Evolutionary conservation across 2,797 vertebrate species (phyloP).

Genomic region (Echiichthys vipera): DNA sequence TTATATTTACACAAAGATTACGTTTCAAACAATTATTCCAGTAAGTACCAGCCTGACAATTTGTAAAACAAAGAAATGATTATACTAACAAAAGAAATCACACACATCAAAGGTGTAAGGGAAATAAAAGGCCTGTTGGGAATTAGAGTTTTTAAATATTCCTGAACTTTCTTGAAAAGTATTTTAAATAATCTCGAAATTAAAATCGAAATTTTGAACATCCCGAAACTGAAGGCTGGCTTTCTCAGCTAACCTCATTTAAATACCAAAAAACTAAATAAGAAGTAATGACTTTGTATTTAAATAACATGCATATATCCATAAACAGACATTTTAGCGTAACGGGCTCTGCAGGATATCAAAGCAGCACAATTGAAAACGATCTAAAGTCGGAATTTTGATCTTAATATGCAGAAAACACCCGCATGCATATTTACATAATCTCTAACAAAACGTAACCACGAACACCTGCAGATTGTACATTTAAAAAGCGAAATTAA

Average conservation of each 20-base stretch:
- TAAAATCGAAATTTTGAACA: background rate
- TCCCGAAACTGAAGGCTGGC: background rate
- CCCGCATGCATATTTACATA: constrained; percentile 40
- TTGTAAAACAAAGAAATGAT: background rate
- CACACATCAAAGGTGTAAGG: background rate
- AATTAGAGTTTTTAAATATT: constrained; percentile 20
- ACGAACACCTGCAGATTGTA: background rate
- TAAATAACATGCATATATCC: constrained; percentile 53
- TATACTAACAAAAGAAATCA: background rate
- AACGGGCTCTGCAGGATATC: background rate
- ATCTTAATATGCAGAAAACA: constrained; percentile 19
- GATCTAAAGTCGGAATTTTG: background rate
- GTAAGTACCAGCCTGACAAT: background rate
- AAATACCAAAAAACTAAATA: background rate
- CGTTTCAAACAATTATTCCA: background rate
- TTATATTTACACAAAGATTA: constrained; percentile 2
- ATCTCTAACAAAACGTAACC: background rate
- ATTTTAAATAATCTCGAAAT: constrained; percentile 11
- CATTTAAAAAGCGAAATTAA: background rate
- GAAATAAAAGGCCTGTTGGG: background rate
- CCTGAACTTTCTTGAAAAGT: constrained; percentile 14
- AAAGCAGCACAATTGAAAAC: background rate
- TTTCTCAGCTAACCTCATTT: background rate
- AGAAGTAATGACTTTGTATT: constrained; percentile 1
- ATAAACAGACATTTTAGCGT: background rate